A percentile compares a stretch with the other conserved stretches of the same genome.
These are phyloP conservation scores for Phalacrocorax carbo DNA, from an alignment of 2,113 vertebrate species.

Conservation along the genomic window DNA sequence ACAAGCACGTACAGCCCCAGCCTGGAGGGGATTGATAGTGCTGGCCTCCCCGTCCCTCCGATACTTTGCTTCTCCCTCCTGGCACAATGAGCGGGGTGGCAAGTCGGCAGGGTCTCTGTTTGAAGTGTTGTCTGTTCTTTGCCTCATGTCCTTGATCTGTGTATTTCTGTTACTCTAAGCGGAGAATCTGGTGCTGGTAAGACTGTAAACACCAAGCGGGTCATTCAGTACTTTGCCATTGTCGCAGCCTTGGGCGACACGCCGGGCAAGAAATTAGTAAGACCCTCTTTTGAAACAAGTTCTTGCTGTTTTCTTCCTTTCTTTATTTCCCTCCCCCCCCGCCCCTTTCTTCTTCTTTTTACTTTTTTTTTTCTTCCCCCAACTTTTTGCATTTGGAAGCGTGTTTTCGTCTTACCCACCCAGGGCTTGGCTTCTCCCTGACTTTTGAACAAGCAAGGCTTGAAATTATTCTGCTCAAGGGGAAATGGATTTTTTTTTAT, in stretches of 20 bases:
- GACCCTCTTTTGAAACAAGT: slow-evolving; percentile 61
- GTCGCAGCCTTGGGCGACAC: slow-evolving; percentile 92
- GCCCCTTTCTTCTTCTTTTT: neutral
- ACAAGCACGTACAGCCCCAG: neutral
- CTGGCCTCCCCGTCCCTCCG: rapidly evolving
- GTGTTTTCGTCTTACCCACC: slow-evolving; percentile 45
- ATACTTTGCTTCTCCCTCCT: neutral
- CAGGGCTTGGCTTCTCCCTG: slow-evolving; percentile 53
- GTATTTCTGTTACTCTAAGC: slow-evolving; percentile 85
- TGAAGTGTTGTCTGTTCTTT: slow-evolving; percentile 40
- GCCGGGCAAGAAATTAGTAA: slow-evolving; percentile 85
- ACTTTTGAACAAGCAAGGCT: slow-evolving; percentile 74
- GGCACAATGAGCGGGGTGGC: neutral
- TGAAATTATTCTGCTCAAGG: slow-evolving; percentile 62
- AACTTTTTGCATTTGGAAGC: slow-evolving; percentile 55
- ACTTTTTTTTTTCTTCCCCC: neutral
- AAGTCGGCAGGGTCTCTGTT: neutral
- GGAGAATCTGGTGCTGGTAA: slow-evolving; percentile 98
- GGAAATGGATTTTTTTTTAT: slow-evolving; percentile 39
- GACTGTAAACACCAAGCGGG: slow-evolving; percentile 98
- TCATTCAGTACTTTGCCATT: slow-evolving; percentile 99
- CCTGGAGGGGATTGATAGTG: neutral
- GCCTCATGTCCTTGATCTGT: slow-evolving; percentile 74
- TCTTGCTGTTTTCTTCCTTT: slow-evolving; percentile 49
- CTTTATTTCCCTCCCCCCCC: neutral